Percentiles rank a stretch among this genome's conserved stretches.
Conservation (phyloP, 1,140 invertebrate species). For the Mamestra configurata region DNA sequence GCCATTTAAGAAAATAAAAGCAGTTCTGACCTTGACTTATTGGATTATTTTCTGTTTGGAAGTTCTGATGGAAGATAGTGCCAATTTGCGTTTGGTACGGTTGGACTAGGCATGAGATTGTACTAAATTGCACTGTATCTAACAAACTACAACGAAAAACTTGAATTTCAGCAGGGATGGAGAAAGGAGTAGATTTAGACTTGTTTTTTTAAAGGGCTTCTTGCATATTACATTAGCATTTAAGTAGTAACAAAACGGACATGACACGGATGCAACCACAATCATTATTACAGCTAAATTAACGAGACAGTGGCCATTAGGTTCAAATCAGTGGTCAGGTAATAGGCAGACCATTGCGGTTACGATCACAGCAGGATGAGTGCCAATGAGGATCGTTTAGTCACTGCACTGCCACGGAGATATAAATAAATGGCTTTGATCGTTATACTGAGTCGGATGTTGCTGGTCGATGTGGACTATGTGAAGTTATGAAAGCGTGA, state of each 20-base stretch:
- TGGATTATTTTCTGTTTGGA: no score
- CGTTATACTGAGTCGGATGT: neutral
- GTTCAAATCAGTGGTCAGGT: slow-evolving; percentile 4
- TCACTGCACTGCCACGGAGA: neutral
- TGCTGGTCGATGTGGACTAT: neutral
- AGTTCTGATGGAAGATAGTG: neutral
- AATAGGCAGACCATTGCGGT: neutral
- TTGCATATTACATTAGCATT: no score
- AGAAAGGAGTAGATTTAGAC: no score
- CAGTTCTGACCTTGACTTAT: neutral
- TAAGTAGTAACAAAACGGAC: no score
- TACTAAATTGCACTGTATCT: no score
- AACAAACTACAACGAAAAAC: no score
- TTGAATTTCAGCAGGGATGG: no score
- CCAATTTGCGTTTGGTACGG: neutral
- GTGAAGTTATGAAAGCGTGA: neutral
- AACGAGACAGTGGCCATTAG: slow-evolving; percentile 6
- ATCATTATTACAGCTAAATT: neutral
- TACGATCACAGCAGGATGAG: slow-evolving; percentile 2
- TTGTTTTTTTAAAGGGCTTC: no score
- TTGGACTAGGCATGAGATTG: neutral
- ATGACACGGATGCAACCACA: neutral
- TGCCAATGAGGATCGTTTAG: neutral
- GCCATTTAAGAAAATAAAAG: slow-evolving; percentile 2
- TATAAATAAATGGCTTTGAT: neutral